phyloP scores from a whole-genome alignment of 2,797 vertebrate species.

The Sebastes baramenuke region DNA sequence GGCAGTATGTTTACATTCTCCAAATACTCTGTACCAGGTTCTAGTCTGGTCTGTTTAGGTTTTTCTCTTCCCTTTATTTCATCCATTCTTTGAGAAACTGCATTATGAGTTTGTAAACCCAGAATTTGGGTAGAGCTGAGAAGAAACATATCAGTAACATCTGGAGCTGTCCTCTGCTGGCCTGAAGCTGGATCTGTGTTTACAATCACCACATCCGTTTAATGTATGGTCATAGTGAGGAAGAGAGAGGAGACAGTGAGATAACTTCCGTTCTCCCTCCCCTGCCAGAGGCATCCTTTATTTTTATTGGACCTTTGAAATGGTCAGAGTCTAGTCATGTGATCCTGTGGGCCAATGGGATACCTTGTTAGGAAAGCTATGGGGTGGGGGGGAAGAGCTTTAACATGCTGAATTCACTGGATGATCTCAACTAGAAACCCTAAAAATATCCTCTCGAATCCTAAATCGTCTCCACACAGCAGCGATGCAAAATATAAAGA shows the following conservation, averaged over 20 bases:
- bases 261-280: conserved; percentile 61
- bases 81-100: not conserved
- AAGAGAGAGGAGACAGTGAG: conserved; percentile 29
- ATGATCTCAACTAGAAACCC: conserved; percentile 46
- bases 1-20: conserved; percentile 64
- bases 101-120: not conserved
- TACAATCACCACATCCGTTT: conserved; percentile 43
- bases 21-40: conserved; percentile 49
- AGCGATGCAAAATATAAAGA: not conserved
- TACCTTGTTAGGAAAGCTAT: conserved; percentile 34
- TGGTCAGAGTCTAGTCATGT: conserved; percentile 83
- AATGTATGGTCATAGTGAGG: conserved; percentile 34
- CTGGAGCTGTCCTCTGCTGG: conserved; percentile 9
- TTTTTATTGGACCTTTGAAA: conserved; percentile 76
- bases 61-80: not conserved
- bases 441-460: conserved; percentile 43
- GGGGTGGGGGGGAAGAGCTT: conserved; percentile 34
- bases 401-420: conserved; percentile 54
- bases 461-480: not conserved
- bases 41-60: conserved; percentile 29
- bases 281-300: conserved; percentile 47
- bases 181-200: conserved; percentile 30
- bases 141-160: conserved; percentile 25
- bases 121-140: not conserved
- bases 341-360: conserved; percentile 73